Base-by-base conservation (phyloP, 2,888 invertebrate species). In the Crioceris asparagi region DNA sequence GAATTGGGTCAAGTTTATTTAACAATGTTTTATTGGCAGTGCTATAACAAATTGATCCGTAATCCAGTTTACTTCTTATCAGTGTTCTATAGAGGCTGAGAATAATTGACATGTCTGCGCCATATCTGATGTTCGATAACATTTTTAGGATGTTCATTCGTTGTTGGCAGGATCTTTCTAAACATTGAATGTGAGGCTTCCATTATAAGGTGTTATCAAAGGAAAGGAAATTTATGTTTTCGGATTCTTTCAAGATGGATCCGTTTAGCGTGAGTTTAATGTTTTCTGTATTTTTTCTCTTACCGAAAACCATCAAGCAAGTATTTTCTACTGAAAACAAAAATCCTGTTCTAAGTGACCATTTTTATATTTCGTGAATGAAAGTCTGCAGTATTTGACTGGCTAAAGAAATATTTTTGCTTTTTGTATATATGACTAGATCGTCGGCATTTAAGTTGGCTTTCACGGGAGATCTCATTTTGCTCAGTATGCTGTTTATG, bases 21-120 rank as follows among this genome's bases (percentile, higher is more conserved):
- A 37, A 27, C 14, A 32, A 6, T 11, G 17, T 17, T n/a, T 37
- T 37, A n/a, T 15, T 37, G 10, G 37, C 37, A 8, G 32, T 17
- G 17, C 11, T 7, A 19, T 32, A 32, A 27, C 26, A 18, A 11
- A 25, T 25, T 12, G 12, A 17, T 19, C 30, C 30, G 10, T 30
- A 30, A 21, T 32, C 37, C 2, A 37, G 11, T 37, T 37, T 32
- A 3, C 11, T 11, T 32, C 26, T 19, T 12, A 36, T 31, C 7
- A 23, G n/a, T 2, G 31, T 8, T 23, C 18, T 19, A 10, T 36
- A 36, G 11, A 36, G 12, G 14, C 15, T 19, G 15, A 32, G 21
- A 2, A 36, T n/a, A 10, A 16, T 21, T 21, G 26, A 32, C 18
- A 10, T 18, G 14, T 37, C 32, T 2, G 32, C 27, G 11, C 37